Evolutionary conservation across 1,140 invertebrate genomes (phyloP), one percentile per base, ranked within the genome.

Genomic region (Tachypleus tridentatus): DNA sequence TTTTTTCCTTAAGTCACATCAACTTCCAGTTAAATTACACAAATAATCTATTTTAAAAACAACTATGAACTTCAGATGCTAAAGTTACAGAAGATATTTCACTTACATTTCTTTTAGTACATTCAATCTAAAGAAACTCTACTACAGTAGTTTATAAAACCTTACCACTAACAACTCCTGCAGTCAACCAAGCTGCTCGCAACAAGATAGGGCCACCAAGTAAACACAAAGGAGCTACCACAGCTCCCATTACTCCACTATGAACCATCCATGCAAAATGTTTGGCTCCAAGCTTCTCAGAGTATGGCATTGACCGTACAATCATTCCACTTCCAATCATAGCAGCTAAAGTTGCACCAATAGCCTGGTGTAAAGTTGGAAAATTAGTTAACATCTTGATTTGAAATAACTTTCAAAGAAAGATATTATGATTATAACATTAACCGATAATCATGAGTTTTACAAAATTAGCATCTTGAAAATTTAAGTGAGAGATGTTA

Each of bases 241-340:
- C 84, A 57, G 87, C 89, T 3, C 97, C 97, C 73, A 98, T 80
- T 5, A 95, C 83, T n/a, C 85, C 88, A 70, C 87, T 85, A 76
- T 99, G 94, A 0, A 86, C 73, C 57, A 93, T 77, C 95, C 95
- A 99, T 8, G 93, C 91, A 7, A 94, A 63, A 74, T 98, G 95
- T 76, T 99, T 99, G 0, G 84, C 72, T 2, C 92, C 89, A 74
- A 97, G 82, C 4, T 91, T 92, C 72, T 86, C 84, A 63, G 82
- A 78, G 74, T 90, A 98, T 10, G 88, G 86, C 72, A 94, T 86
- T 10, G 82, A 82, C 64, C 86, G 85, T 8, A 85, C 75, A 7
- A 94, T 67, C 74, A 93, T 87, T 8, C 90, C 89, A 60, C 86
- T 87, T n/a, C 92, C 95, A 72, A 98, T 89, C 80, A 98, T 88